Base-by-base conservation (phyloP, 2,888 invertebrate species). In the Scaptomyza cyrtandrae region DNA sequence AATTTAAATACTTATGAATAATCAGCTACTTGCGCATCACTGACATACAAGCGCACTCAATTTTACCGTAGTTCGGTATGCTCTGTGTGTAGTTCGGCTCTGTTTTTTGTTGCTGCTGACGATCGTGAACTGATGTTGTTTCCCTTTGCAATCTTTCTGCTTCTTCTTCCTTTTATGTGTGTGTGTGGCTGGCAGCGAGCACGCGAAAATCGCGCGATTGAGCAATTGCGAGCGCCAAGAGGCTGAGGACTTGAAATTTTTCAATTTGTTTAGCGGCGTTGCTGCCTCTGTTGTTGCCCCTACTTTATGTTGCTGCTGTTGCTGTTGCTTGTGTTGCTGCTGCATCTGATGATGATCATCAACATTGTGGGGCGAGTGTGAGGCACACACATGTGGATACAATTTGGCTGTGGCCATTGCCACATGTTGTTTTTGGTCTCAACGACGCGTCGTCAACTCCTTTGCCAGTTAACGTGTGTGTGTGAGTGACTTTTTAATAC, bases 171-270 rank as follows among this genome's bases (percentile, higher is more conserved):
- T 14, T 6, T 1, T 35, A 3, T 33, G 1, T 37, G 33, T 49
- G 49, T 59, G 49, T 61, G 44, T 63, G 61, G 68, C 67, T 70
- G 71, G 61, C 68, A 66, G 64, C 66, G 39, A 74, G 72, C 83
- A 85, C 74, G 86, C 80, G 75, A 87, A 81, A 85, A 72, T 72
- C 56, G 59, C 73, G 61, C 78, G 84, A 86, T 84, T 86, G 86
- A 86, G 86, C 86, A 88, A 83, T 82, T 75, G 87, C 67, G 75
- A 78, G 86, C 86, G 75, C 72, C 80, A 79, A 86, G 82, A 83
- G 82, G 71, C 73, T 75, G 86, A 86, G 88, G 86, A 87, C 81
- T 86, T 80, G 79, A 72, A 86, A 79, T 80, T 84, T 86, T 88
- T 82, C 82, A 84, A 84, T 86, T 88, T 86, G 86, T 73, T 83